Conservation (phyloP, 2,797 vertebrate genomes). For the Acrocephalus scirpaceus region DNA sequence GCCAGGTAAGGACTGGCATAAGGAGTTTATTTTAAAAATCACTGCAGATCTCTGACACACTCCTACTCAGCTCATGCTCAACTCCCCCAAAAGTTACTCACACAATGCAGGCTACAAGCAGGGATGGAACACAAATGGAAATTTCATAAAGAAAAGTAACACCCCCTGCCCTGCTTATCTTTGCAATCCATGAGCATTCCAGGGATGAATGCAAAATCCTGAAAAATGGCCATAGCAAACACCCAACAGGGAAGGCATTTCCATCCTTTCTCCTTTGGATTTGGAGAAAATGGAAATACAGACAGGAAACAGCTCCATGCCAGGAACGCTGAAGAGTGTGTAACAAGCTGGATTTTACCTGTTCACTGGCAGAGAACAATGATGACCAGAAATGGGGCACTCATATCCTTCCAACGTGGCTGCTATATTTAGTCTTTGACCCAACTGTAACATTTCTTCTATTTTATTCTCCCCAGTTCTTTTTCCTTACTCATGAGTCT, state of each 20-base stretch:
- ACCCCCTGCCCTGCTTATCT: neutral
- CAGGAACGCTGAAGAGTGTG: neutral
- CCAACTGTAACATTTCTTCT: neutral
- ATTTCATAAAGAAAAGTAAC: neutral
- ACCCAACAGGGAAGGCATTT: neutral
- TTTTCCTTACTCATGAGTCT: neutral
- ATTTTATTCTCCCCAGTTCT: neutral
- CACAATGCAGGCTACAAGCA: neutral
- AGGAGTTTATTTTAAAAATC: neutral
- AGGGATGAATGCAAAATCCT: neutral
- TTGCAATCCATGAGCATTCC: neutral
- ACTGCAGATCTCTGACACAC: neutral
- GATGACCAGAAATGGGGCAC: neutral
- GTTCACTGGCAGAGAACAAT: neutral
- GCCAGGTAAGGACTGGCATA: constrained; percentile 75
- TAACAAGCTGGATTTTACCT: neutral
- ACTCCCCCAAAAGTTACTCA: neutral
- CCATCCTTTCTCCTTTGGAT: neutral
- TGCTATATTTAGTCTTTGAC: neutral
- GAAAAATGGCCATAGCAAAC: neutral
- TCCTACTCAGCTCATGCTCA: neutral
- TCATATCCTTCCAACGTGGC: neutral
- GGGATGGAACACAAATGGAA: neutral
- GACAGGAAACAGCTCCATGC: neutral
- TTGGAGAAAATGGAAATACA: neutral